Conservation (phyloP, 2,888 invertebrate genomes). For the Phytoseiulus persimilis region DNA sequence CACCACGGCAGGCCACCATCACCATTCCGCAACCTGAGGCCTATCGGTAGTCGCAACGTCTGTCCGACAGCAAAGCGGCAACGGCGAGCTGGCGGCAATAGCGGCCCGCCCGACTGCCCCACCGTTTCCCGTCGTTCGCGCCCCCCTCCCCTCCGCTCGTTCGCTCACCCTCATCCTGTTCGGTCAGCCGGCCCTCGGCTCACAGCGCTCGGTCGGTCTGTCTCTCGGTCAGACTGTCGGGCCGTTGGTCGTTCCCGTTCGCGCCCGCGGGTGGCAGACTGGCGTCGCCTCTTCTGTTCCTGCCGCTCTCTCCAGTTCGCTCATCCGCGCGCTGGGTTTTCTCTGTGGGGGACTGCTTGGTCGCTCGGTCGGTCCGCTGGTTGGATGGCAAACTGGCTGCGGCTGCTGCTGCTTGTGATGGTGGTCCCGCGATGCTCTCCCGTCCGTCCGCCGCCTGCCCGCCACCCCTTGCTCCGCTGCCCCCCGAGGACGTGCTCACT, state of each 20-base stretch:
- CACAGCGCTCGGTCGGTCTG: constrained; percentile 12
- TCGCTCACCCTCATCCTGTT: constrained; percentile 7
- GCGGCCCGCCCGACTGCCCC: not conserved
- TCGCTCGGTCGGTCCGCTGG: not conserved
- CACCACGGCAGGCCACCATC: not conserved
- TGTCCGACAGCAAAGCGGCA: not conserved
- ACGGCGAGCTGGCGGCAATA: not conserved
- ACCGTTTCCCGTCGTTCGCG: not conserved
- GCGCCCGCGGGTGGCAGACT: not conserved
- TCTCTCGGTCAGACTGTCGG: not conserved
- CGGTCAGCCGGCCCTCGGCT: constrained; percentile 17
- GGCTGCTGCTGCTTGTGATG: constrained; percentile 14
- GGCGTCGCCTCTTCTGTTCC: not conserved
- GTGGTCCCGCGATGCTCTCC: not conserved
- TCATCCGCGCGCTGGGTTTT: not conserved
- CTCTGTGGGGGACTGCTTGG: not conserved
- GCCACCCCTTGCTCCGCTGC: not conserved
- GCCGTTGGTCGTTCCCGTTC: not conserved
- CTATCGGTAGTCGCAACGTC: not conserved
- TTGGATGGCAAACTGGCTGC: not conserved
- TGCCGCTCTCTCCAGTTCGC: not conserved
- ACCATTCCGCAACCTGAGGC: not conserved
- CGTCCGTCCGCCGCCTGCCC: not conserved
- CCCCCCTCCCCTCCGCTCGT: not conserved
- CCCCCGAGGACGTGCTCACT: not conserved